A percentile compares a stretch with the other conserved stretches of the same genome.
phyloP scores from a whole-genome alignment of 2,113 vertebrate genomes.

The Psophia crepitans region DNA sequence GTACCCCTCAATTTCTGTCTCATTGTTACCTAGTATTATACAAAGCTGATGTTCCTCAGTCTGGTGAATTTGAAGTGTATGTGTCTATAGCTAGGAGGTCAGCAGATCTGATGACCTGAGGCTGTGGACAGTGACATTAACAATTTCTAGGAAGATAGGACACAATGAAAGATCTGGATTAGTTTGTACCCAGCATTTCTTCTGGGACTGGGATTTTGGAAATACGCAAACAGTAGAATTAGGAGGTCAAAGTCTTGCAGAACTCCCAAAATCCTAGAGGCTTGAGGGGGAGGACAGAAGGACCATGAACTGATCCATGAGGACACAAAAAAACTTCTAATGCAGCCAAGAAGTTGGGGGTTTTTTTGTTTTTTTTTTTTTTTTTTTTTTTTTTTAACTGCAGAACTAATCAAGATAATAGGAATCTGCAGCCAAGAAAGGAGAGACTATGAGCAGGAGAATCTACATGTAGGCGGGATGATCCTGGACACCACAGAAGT shows the following conservation, averaged over 20 bases:
- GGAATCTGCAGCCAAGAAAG: neutral
- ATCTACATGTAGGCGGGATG: rapidly evolving
- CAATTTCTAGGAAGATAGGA: rapidly evolving
- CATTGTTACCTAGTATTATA: neutral
- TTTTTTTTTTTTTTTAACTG: neutral
- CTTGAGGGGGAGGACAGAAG: neutral
- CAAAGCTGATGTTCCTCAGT: neutral
- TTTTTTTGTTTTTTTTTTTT: too few relatives aligned
- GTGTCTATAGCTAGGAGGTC: neutral
- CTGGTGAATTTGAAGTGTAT: neutral
- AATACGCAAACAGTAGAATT: neutral
- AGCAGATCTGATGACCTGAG: neutral
- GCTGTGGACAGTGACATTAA: neutral
- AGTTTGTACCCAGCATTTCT: neutral
- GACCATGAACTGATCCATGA: neutral
- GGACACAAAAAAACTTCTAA: rapidly evolving
- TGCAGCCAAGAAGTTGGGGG: neutral
- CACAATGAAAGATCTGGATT: neutral
- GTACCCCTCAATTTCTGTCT: neutral
- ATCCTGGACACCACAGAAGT: neutral
- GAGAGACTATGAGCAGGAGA: neutral
- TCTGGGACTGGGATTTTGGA: neutral
- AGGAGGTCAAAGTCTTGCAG: neutral
- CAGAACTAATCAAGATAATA: neutral
- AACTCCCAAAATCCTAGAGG: neutral